Conservation (phyloP, 2,113 vertebrate genomes). For the Tapirus terrestris region DNA sequence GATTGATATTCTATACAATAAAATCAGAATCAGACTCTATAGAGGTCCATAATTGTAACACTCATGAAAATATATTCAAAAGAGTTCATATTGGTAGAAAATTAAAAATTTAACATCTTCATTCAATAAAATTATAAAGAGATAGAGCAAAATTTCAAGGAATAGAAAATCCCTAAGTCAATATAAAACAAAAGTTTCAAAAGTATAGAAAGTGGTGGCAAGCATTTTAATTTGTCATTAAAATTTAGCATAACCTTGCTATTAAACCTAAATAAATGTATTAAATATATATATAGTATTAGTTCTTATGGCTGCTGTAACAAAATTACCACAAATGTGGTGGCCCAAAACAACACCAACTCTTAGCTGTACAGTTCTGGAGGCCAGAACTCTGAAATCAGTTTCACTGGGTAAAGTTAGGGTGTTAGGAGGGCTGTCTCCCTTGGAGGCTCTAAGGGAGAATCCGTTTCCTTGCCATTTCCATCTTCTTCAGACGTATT, state of each 20-base stretch:
- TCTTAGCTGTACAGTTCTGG: not conserved
- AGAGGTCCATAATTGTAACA: not conserved
- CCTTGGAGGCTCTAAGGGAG: not conserved
- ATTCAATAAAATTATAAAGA: constrained; percentile 15
- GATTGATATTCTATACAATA: not conserved
- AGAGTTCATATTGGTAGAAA: not conserved
- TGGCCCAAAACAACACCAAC: not conserved
- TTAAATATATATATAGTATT: not conserved
- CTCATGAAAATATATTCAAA: constrained; percentile 46
- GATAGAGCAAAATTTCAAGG: not conserved
- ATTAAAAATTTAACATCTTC: not conserved
- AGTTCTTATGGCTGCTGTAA: not conserved
- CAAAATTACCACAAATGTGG: not conserved
- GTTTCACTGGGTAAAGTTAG: not conserved
- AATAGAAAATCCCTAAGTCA: not conserved
- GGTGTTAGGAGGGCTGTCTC: accelerated
- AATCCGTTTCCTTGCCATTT: not conserved
- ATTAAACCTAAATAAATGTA: not conserved
- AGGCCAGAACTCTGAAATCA: not conserved
- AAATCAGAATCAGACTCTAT: not conserved
- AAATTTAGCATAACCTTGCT: not conserved
- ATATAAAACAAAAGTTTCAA: not conserved
- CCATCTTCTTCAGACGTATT: not conserved
- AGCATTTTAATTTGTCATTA: not conserved
- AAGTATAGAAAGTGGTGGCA: not conserved